phyloP scores from a whole-genome alignment of 1,140 invertebrate species.

The Cephus cinctus region DNA sequence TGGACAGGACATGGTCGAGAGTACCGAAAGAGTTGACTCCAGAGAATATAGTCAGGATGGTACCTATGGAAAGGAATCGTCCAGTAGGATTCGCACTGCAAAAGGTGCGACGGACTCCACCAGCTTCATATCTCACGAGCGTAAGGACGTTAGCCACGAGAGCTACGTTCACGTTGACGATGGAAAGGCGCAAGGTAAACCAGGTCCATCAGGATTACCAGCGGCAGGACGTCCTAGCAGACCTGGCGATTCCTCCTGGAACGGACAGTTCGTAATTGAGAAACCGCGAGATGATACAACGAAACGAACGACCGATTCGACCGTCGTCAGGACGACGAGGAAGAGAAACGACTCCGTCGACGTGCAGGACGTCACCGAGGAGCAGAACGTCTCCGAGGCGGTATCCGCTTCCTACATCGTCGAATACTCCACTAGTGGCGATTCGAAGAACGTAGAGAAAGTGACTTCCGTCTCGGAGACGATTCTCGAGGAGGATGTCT shows the following conservation, averaged over 20 bases:
- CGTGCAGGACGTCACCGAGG: conserved; percentile 25
- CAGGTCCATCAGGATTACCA: too few species aligned
- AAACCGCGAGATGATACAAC: conserved; percentile 10
- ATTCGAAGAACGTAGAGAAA: conserved; percentile 28
- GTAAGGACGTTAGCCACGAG: not conserved
- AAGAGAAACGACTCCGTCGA: conserved; percentile 25
- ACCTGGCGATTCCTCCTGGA: conserved; percentile 27
- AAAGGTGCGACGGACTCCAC: not conserved
- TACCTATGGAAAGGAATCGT: not conserved
- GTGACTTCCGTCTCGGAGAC: conserved; percentile 29
- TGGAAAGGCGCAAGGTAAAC: not conserved
- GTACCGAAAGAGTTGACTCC: too few species aligned
- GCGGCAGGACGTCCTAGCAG: conserved; percentile 22
- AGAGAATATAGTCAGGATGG: conserved; percentile 1
- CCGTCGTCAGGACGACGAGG: conserved; percentile 20
- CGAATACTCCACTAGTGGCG: conserved; percentile 33
- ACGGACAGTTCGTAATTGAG: conserved; percentile 29
- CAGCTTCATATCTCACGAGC: not conserved
- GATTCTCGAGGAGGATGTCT: conserved; percentile 28
- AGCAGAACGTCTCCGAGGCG: conserved; percentile 19
- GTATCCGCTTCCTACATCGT: conserved; percentile 27
- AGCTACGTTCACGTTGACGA: not conserved
- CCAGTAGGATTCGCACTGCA: not conserved
- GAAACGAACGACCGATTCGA: conserved; percentile 11
- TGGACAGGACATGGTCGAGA: too few species aligned